Base-by-base conservation (phyloP, 2,888 invertebrate species). In the Ormyrus labotus region DNA sequence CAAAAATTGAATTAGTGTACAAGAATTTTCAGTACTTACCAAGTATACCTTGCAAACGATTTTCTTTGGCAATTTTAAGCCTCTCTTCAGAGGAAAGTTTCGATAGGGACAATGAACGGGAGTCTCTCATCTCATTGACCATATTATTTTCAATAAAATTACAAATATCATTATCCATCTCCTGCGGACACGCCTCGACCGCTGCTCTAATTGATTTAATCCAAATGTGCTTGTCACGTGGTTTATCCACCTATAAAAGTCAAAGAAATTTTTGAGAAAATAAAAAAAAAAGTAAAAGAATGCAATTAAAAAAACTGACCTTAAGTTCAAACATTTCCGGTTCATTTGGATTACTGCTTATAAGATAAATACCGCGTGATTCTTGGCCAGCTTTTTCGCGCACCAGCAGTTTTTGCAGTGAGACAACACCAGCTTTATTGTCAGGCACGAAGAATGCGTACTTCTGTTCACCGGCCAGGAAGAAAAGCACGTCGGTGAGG, bases 271-370 rank as follows among this genome's bases (percentile, higher is more conserved):
- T 34, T 34, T 34, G 3, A 34, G 34, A 34, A 34, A 34, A 34
- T 34, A 3, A 60, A 8, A 11, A 51, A 19, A 19, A 13, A 53
- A 8, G n/a, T 47, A 2, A 61, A 61, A 19, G 51, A 19, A 73
- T 48, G 6, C 3, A 53, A 5, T 5, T 9, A 4, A 11, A 50
- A 1, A 51, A 72, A 48, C 8, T 47, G 83, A 93, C 93, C 88
- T 98, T 95, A 73, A 99, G 92, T 89, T 98, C 98, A 89, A 98
- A 98, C 98, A 99, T 98, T 92, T 98, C 98, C 0, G 98, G 98
- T 88, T 96, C 96, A 5, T 95, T 93, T 6, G 97, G 96, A 88
- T 97, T 97, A 85, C 97, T 97, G 84, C 96, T 97, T 86, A 99
- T 98, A 76, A 99, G 93, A 92, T 98, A 98, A 87, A 99, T 95